Base-by-base conservation (phyloP, 2,113 vertebrate species). In the Chauna torquata region DNA sequence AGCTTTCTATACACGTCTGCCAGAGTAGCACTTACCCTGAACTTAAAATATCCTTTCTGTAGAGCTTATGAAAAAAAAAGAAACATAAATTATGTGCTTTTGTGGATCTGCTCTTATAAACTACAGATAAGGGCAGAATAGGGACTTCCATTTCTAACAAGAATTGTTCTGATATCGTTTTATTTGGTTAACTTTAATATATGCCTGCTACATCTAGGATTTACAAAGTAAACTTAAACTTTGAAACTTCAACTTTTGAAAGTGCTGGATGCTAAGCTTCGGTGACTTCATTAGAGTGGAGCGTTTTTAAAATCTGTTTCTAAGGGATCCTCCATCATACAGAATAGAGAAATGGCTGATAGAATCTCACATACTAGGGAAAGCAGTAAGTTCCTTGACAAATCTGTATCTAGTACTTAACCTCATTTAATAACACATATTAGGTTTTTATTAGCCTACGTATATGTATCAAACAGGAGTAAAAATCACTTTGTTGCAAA, bases 371-470 rank as follows among this genome's bases (percentile, higher is more conserved):
- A 1, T 57, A 5, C 38, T 42, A 81, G 47, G 52, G 65, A 24
- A 95, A 81, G 7, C 42, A 16, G 4, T 81, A 13, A 79, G 30
- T 50, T 94, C 59, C 49, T 70, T 94, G 62, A 75, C 65, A 82
- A 57, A 58, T 64, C 54, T 92, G 58, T 92, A 55, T 59, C 49
- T 79, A 15, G 50, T 80, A 70, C 89, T 90, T 75, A 94, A 59
- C 52, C 70, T 91, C n/a, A 82, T 86, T 90, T 74, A 82, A 54
- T 83, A 86, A 83, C 59, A 49, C 9, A 68, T 47, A 34, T 87
- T 89, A 81, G 34, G 54, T 45, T 96, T 95, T 61, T 90, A 28
- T 92, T 94, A 82, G 86, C 65, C 50, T 78, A 55, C 14, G 22
- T 66, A 59, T 65, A 61, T 12, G 69, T 36, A 58, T 71, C 30